Conservation (phyloP, 2,113 vertebrate genomes). For the Clinocottus analis region DNA sequence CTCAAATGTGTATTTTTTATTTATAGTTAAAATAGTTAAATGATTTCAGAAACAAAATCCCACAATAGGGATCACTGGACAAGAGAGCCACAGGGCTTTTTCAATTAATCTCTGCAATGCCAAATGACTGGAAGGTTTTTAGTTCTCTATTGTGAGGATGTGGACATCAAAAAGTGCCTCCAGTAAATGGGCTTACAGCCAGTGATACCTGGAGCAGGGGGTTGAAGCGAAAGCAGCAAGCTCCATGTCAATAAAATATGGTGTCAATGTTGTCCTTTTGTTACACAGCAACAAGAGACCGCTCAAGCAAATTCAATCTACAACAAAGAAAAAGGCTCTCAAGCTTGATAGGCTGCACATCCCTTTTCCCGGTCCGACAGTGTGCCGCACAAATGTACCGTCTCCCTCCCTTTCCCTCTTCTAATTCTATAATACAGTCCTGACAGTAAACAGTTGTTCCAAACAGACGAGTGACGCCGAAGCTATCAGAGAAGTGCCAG, state of each 20-base stretch:
- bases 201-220: neutral
- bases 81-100: neutral
- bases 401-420: neutral
- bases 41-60: neutral
- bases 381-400: neutral
- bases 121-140: neutral
- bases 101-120: neutral
- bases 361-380: neutral
- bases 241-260: neutral
- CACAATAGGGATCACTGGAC: neutral
- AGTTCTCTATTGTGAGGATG: neutral
- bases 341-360: neutral
- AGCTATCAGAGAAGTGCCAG: slow-evolving; percentile 66
- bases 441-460: slow-evolving; percentile 44
- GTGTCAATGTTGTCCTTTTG: slow-evolving; percentile 4
- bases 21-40: too few relatives aligned
- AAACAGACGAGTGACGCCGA: slow-evolving; percentile 23
- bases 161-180: neutral
- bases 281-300: neutral
- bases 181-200: too few relatives aligned
- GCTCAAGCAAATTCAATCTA: slow-evolving; percentile 1
- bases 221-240: neutral
- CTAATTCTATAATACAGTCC: slow-evolving; percentile 6
- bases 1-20: too few relatives aligned
- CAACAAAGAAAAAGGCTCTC: slow-evolving; percentile 14